phyloP scores from a whole-genome alignment of 1,140 invertebrate species.

The Asobara japonica region DNA sequence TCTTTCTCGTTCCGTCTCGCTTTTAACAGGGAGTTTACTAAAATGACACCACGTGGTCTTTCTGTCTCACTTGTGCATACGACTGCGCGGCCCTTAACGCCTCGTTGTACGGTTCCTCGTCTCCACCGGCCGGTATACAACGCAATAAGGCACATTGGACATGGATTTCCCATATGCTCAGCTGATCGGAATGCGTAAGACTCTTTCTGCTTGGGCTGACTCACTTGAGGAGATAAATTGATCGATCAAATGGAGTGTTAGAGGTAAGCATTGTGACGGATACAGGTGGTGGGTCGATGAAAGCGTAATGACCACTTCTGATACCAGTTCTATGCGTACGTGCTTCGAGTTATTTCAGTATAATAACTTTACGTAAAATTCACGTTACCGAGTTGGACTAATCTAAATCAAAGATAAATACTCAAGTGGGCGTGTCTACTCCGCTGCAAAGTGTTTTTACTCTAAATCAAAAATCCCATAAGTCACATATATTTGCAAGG shows the following conservation, averaged over 20 bases:
- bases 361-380: no score
- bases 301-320: no score
- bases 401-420: no score
- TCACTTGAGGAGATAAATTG: background rate
- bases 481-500: no score
- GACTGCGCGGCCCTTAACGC: background rate
- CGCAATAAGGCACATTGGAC: background rate
- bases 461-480: no score
- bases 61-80: background rate
- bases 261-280: no score
- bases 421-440: no score
- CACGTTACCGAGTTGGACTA: no score
- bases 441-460: no score
- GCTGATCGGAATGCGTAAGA: background rate
- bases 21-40: constrained; percentile 1
- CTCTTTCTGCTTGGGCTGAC: background rate
- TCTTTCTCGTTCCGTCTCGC: background rate
- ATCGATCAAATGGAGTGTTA: background rate
- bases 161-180: background rate
- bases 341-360: no score
- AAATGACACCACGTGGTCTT: background rate
- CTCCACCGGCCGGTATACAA: background rate
- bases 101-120: background rate
- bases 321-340: no score
- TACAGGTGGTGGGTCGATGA: background rate